These are phyloP conservation scores for Cirrhinus mrigala DNA, from an alignment of 2,797 vertebrate genomes.

Conservation along the genomic window DNA sequence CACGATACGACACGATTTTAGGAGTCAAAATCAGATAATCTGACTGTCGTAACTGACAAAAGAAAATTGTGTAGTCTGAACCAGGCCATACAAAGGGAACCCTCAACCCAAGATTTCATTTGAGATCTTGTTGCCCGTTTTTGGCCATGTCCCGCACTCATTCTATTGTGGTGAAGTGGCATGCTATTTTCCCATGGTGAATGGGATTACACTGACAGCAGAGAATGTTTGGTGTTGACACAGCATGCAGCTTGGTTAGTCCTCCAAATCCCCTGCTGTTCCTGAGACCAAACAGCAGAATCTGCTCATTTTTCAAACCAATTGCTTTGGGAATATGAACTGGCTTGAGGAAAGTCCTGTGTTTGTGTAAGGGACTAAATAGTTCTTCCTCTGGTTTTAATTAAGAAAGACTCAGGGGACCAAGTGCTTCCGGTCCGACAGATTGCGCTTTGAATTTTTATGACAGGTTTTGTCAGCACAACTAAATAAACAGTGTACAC, in stretches of 20 bases:
- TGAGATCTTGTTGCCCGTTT: background rate
- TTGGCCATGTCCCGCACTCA: background rate
- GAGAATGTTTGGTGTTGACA: conserved; percentile 48
- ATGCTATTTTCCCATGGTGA: conserved; percentile 38
- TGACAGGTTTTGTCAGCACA: conserved; percentile 60
- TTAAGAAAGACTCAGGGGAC: conserved; percentile 52
- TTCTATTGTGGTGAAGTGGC: conserved; percentile 19
- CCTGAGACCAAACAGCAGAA: conserved; percentile 39
- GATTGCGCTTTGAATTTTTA: conserved; percentile 61
- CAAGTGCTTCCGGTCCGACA: conserved; percentile 63
- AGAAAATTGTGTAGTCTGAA: no score
- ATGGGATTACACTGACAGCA: conserved; percentile 39
- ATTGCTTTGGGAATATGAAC: conserved; percentile 32
- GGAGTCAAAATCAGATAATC: no score
- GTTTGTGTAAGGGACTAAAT: conserved; percentile 48
- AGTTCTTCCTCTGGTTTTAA: conserved; percentile 65
- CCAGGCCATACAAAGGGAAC: background rate
- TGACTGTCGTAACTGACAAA: background rate
- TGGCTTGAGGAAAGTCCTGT: conserved; percentile 33
- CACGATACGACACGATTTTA: no score
- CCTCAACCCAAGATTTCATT: background rate
- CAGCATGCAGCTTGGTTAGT: conserved; percentile 41
- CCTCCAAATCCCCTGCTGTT: conserved; percentile 41
- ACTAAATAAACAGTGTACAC: conserved; percentile 46
- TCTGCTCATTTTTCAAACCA: conserved; percentile 43